Evolutionary conservation across 2,113 vertebrate genomes (phyloP).

Genomic region (Rostratula benghalensis): DNA sequence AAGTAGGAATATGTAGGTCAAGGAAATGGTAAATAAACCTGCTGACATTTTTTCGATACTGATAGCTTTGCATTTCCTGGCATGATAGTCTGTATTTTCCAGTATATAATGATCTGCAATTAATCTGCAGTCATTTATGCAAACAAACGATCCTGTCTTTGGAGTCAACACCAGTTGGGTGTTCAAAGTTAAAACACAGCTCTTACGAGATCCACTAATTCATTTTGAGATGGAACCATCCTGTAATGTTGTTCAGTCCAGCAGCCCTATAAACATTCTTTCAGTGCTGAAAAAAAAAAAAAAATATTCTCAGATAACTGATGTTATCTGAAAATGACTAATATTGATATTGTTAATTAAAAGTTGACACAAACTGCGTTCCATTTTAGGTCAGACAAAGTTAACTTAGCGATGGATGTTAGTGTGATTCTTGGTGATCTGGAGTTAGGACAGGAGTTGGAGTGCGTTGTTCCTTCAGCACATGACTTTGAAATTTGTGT

Average conservation of each 20-base stretch:
- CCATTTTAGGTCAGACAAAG: constrained; percentile 13
- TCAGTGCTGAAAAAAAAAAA: neutral
- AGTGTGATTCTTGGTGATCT: neutral
- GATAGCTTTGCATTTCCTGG: neutral
- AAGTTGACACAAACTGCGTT: neutral
- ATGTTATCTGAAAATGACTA: neutral
- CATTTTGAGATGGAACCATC: constrained; percentile 1
- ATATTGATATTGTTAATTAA: neutral
- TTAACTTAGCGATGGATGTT: constrained; percentile 26
- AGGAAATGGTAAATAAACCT: neutral
- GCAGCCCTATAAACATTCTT: neutral
- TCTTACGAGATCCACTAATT: neutral
- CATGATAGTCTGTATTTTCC: neutral
- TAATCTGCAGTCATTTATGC: neutral
- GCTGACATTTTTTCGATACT: neutral
- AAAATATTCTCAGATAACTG: neutral
- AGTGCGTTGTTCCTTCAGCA: neutral
- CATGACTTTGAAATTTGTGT: neutral
- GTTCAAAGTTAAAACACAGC: constrained; percentile 30
- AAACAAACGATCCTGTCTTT: constrained; percentile 20
- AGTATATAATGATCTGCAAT: neutral
- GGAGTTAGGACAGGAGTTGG: neutral
- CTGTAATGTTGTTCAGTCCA: neutral
- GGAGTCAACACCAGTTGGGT: neutral
- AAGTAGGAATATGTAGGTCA: neutral